phyloP scores from a whole-genome alignment of 1,140 invertebrate genomes.

The Olivierus martensii region DNA sequence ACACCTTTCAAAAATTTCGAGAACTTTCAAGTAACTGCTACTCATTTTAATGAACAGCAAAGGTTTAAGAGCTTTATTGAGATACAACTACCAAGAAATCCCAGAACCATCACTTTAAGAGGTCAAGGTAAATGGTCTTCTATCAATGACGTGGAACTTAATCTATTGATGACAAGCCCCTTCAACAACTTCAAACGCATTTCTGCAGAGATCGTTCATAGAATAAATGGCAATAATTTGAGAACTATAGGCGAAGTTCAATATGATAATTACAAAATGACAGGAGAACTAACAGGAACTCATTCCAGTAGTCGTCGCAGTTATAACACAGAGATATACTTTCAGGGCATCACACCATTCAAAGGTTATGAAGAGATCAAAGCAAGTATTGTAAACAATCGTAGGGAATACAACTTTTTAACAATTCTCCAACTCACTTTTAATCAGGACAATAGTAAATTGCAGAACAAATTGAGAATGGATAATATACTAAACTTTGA shows the following conservation, averaged over 20 bases:
- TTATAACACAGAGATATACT: slow-evolving; percentile 2
- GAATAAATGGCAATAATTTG: slow-evolving; percentile 3
- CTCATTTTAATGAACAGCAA: not conserved
- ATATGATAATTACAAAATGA: slow-evolving; percentile 3
- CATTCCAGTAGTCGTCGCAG: not conserved
- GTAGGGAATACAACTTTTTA: not conserved
- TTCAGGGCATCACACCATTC: slow-evolving; percentile 6
- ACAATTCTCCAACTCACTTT: slow-evolving; percentile 6
- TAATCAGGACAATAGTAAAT: slow-evolving; percentile 2
- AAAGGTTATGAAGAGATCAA: slow-evolving; percentile 10
- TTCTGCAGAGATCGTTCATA: slow-evolving; percentile 12
- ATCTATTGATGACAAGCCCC: slow-evolving; percentile 1
- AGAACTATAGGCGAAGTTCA: slow-evolving; percentile 3
- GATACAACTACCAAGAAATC: too few species aligned
- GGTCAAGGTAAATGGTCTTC: slow-evolving; percentile 6
- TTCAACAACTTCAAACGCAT: slow-evolving; percentile 1
- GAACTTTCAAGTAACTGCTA: not conserved
- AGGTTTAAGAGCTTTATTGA: too few species aligned
- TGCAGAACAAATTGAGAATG: slow-evolving; percentile 1
- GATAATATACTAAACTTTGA: slow-evolving; percentile 8
- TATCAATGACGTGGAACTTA: slow-evolving; percentile 6
- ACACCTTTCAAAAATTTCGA: slow-evolving; percentile 11
- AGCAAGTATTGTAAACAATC: slow-evolving; percentile 4
- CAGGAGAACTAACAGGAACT: slow-evolving; percentile 2
- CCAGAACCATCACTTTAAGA: slow-evolving; percentile 2